Base-by-base conservation (phyloP, 2,113 vertebrate genomes). In the Anhinga anhinga region DNA sequence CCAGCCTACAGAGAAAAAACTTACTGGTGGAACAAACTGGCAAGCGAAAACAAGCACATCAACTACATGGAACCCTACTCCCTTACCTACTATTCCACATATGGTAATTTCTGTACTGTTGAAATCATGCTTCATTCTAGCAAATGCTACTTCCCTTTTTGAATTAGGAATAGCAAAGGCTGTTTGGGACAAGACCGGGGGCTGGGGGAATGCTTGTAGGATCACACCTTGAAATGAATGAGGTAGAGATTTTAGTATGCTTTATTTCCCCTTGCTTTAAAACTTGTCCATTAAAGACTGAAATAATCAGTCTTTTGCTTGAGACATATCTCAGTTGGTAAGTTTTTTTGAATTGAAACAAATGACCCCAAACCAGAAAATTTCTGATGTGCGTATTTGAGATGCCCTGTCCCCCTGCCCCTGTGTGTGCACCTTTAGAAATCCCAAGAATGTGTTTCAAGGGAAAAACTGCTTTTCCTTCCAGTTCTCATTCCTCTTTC, bases 11-110 rank as follows among this genome's bases (percentile, higher is more conserved):
- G 99, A 99, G 98, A 99, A 98, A 88, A 99, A 99, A 97, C 98
- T 98, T 23, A 98, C 98, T 32, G 98, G 98, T 70, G 98, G 98
- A 91, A 98, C 98, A 69, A 98, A 99, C 96, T 99, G 99, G 99
- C 99, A 99, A 96, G 98, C 99, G 29, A 99, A 99, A 97, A 98
- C 98, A 97, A 99, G 98, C 98, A 98, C 98, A 90, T 98, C 98
- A 18, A 98, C 98, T 89, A 98, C 98, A 8, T 99, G 99, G 99
- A 98, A 97, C 78, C 98, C 99, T 9, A 83, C 98, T 86, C 98
- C 98, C 82, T 94, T 98, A 98, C 97, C 98, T 47, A 95, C 98
- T 25, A 90, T 98, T 96, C 98, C 98, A 86, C 98, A 98, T 86
- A 98, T 99, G 99, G 99, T 99, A 99, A 98, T 26, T 88, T 38